Conservation (phyloP, 2,113 vertebrate species). For the Perognathus longimembris region DNA sequence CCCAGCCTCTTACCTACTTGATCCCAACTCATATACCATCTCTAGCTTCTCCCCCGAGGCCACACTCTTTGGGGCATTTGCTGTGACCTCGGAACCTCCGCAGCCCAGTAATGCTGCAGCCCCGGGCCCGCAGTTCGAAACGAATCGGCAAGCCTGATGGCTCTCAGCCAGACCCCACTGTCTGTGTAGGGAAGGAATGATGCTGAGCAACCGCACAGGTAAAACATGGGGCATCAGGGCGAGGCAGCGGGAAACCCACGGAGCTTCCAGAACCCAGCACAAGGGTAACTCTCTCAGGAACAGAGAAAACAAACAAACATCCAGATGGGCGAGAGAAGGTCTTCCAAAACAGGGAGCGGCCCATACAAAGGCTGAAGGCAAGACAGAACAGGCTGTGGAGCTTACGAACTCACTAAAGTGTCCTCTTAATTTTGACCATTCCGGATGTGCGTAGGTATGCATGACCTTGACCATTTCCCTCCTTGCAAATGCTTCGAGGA, state of each 20-base stretch:
- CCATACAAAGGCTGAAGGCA: rapidly evolving
- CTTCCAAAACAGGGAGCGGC: background rate
- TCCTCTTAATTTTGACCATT: too few relatives aligned
- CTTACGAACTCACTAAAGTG: too few relatives aligned
- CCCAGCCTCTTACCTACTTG: background rate
- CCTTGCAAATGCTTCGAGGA: too few relatives aligned
- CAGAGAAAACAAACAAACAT: too few relatives aligned
- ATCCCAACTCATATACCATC: background rate
- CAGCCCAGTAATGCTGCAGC: background rate
- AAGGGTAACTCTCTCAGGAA: background rate
- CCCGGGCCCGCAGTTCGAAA: too few relatives aligned
- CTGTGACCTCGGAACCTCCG: background rate
- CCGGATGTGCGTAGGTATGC: too few relatives aligned
- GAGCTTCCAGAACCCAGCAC: background rate
- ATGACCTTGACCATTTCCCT: too few relatives aligned
- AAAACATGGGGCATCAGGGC: background rate
- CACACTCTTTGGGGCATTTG: background rate
- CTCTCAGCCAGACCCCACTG: too few relatives aligned
- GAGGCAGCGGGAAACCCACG: too few relatives aligned
- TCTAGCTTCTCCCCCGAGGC: too few relatives aligned
- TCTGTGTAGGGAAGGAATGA: background rate
- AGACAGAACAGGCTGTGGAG: rapidly evolving
- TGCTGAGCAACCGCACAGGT: background rate
- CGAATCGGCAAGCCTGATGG: rapidly evolving
- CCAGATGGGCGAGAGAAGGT: background rate